Conservation (phyloP, 2,888 invertebrate genomes). For the Nephrotoma guestfalica region DNA sequence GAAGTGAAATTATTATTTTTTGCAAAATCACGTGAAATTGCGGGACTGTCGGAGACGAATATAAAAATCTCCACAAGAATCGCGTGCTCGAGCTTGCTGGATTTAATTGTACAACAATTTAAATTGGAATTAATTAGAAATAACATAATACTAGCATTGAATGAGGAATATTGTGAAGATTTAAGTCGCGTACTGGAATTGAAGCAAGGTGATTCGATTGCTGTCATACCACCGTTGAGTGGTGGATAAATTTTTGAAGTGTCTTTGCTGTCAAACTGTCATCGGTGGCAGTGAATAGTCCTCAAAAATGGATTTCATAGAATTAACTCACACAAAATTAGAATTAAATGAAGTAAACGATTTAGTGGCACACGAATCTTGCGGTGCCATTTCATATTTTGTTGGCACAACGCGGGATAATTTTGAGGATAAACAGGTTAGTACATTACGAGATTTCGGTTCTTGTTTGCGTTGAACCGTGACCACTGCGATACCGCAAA, state of each 20-base stretch:
- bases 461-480: too few species aligned
- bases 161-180: constrained; percentile 59
- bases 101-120: constrained; percentile 43
- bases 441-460: too few species aligned
- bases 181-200: constrained; percentile 40
- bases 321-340: constrained; percentile 50
- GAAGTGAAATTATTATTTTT: constrained; percentile 69
- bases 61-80: constrained; percentile 38
- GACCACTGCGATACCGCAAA: not conserved
- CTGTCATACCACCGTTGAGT: constrained; percentile 87
- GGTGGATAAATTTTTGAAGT: constrained; percentile 57
- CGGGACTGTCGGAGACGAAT: constrained; percentile 43
- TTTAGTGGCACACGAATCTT: constrained; percentile 50
- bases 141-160: constrained; percentile 64
- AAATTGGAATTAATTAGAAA: constrained; percentile 50
- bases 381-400: constrained; percentile 83
- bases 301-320: constrained; percentile 48
- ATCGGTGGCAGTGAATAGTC: not conserved
- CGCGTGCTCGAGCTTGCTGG: constrained; percentile 42
- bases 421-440: constrained; percentile 63
- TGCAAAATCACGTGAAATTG: constrained; percentile 75
- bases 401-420: constrained; percentile 78
- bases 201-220: constrained; percentile 62
- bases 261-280: not conserved
- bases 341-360: constrained; percentile 50